phyloP scores from a whole-genome alignment of 2,888 invertebrate species.

The Encarsia formosa region DNA sequence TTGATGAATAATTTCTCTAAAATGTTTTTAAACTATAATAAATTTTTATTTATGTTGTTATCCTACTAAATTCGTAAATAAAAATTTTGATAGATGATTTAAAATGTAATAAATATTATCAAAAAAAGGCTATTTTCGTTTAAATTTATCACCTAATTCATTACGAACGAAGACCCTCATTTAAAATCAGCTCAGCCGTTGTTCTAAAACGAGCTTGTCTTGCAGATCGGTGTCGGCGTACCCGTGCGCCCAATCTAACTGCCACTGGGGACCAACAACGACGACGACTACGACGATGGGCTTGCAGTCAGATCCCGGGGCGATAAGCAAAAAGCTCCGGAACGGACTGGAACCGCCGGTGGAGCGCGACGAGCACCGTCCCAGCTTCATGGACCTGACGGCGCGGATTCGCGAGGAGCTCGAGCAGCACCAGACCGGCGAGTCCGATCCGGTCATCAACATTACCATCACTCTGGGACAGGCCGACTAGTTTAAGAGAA shows the following conservation, averaged over 20 bases:
- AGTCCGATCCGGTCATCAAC: slow-evolving; percentile 17
- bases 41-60: no score
- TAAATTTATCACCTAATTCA: no score
- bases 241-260: slow-evolving; percentile 6
- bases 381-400: neutral
- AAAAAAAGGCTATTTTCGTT: no score
- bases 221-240: slow-evolving; percentile 10
- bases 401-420: slow-evolving; percentile 23
- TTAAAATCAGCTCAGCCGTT: no score
- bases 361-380: neutral
- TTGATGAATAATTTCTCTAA: no score
- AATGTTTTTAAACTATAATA: no score
- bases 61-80: no score
- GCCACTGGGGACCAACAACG: slow-evolving; percentile 5
- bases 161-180: no score
- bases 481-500: no score
- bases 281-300: neutral
- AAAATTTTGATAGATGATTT: no score
- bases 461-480: slow-evolving; percentile 24
- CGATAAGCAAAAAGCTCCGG: neutral
- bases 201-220: no score
- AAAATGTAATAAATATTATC: no score
- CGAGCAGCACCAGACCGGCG: neutral
- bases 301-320: neutral
- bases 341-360: slow-evolving; percentile 5